A percentile compares a stretch with the other conserved stretches of the same genome.
These are phyloP conservation scores for Tapirus indicus DNA, from an alignment of 2,797 vertebrate genomes.

Conservation along the genomic window DNA sequence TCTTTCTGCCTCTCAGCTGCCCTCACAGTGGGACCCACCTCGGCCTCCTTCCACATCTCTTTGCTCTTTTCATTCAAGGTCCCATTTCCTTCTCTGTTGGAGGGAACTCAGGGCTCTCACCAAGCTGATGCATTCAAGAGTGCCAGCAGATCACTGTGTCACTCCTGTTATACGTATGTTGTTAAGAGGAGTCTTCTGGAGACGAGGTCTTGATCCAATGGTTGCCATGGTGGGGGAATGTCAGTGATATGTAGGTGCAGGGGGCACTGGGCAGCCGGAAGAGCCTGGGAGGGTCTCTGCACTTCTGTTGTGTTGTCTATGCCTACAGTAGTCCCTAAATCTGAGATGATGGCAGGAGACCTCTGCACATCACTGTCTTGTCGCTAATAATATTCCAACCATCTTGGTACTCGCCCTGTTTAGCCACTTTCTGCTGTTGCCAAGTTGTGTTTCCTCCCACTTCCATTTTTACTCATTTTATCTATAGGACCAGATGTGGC, in stretches of 20 bases:
- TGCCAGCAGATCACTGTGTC: rapidly evolving
- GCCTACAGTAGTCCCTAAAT: not conserved
- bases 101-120: rapidly evolving
- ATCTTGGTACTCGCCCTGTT: not conserved
- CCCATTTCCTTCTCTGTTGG: not conserved
- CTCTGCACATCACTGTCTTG: not conserved
- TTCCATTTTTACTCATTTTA: not conserved
- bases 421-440: not conserved
- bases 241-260: not conserved
- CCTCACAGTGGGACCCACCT: not conserved
- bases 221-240: not conserved
- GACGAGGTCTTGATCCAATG: not conserved
- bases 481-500: not conserved
- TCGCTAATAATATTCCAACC: not conserved
- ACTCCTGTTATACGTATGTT: rapidly evolving
- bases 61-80: not conserved
- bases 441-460: not conserved
- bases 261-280: not conserved
- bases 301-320: not conserved
- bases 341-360: not conserved
- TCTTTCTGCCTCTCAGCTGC: not conserved
- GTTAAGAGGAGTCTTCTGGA: not conserved
- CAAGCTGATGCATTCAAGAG: rapidly evolving
- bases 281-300: not conserved
- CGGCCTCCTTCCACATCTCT: not conserved